phyloP scores from a whole-genome alignment of 2,888 invertebrate species.

The Phalera bucephala region DNA sequence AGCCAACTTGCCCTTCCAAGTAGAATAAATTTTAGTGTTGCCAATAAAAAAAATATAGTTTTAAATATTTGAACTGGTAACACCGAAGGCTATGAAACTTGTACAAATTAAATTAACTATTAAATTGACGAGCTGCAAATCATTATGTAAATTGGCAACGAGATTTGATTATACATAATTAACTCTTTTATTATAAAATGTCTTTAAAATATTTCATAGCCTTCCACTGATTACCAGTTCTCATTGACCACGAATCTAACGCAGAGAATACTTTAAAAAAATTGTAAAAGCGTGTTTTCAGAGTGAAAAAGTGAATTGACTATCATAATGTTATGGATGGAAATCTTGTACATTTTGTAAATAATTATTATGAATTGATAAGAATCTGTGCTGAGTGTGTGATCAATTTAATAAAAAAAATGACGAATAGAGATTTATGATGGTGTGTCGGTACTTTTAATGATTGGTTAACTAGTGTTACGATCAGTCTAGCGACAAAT shows the following conservation, averaged over 20 bases:
- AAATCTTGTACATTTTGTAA: conserved; percentile 57
- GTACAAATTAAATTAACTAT: not conserved
- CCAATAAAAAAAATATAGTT: conserved; percentile 10
- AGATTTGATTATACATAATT: no score
- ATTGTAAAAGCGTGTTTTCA: conserved; percentile 11
- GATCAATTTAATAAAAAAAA: no score
- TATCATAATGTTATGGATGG: conserved; percentile 20
- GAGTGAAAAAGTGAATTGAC: conserved; percentile 14
- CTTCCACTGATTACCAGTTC: not conserved
- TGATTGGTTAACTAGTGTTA: no score
- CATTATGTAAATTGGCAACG: not conserved
- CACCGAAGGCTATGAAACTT: conserved; percentile 5
- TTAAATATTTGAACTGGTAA: conserved; percentile 7
- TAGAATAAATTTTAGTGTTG: conserved; percentile 48
- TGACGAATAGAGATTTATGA: no score
- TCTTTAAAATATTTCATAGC: not conserved
- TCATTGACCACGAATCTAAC: not conserved
- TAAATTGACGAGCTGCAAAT: not conserved
- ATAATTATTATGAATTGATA: conserved; percentile 50
- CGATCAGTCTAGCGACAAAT: no score
- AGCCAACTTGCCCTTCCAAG: conserved; percentile 71
- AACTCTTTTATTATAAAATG: no score
- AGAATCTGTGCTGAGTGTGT: conserved; percentile 40
- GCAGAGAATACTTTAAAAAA: conserved; percentile 9
- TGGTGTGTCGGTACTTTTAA: no score